Conservation (phyloP, 2,113 vertebrate species). For the Aphelocoma coerulescens region DNA sequence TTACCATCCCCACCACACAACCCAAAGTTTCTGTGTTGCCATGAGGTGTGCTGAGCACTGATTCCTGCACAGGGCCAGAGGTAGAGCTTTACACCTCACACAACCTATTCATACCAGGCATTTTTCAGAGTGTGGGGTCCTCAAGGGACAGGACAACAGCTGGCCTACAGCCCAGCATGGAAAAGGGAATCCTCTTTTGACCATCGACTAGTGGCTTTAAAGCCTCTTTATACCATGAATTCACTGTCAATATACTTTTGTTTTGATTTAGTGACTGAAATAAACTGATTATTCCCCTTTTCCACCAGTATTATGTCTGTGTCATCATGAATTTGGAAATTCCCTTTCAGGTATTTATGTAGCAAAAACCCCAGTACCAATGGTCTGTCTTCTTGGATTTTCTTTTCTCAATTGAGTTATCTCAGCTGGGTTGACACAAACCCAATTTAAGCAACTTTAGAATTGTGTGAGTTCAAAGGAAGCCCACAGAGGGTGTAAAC, state of each 20-base stretch:
- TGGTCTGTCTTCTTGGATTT: conserved; percentile 38
- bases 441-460: conserved; percentile 18
- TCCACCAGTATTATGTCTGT: conserved; percentile 49
- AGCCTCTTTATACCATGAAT: background rate
- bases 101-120: background rate
- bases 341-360: conserved; percentile 56
- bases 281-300: conserved; percentile 56
- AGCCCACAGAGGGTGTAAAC: background rate
- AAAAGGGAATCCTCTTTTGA: conserved; percentile 11
- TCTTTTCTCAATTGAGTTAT: conserved; percentile 15
- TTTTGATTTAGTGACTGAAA: conserved; percentile 56
- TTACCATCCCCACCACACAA: background rate
- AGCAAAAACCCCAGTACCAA: conserved; percentile 25
- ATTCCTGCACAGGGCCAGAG: fast-evolving
- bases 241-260: conserved; percentile 48
- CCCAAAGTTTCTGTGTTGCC: background rate
- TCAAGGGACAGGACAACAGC: background rate
- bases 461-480: background rate
- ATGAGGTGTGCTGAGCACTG: background rate
- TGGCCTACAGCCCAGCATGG: background rate
- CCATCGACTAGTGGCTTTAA: background rate
- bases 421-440: conserved; percentile 33
- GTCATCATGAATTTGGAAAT: conserved; percentile 53
- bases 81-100: background rate
- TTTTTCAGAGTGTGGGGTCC: background rate